A percentile compares a stretch with the other conserved stretches of the same genome.
phyloP scores from a whole-genome alignment of 2,113 vertebrate species.

The Montifringilla adamsi region DNA sequence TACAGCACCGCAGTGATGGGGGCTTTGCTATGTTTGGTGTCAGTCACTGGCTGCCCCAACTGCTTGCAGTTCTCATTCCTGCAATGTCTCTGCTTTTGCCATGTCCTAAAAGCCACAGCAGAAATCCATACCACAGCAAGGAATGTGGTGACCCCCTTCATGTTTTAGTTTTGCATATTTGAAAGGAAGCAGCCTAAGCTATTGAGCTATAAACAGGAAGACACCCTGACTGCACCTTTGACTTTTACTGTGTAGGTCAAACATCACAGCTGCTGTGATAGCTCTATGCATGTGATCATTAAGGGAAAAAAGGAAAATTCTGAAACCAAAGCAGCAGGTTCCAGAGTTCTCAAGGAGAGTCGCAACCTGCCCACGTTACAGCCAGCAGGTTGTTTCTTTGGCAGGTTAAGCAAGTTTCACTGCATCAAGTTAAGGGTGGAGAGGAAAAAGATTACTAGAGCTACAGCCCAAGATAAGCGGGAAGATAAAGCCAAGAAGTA shows the following conservation, averaged over 20 bases:
- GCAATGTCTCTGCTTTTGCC: neutral
- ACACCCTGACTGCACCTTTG: constrained; percentile 51
- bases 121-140: neutral
- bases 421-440: constrained; percentile 44
- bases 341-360: constrained; percentile 4
- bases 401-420: constrained; percentile 39
- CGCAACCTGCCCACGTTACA: neutral
- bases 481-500: constrained; percentile 17
- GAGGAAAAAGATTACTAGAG: constrained; percentile 45
- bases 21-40: neutral
- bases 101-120: neutral
- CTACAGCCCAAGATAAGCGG: constrained; percentile 8
- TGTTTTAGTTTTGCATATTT: constrained; percentile 9
- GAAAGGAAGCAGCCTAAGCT: constrained; percentile 32
- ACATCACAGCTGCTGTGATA: neutral
- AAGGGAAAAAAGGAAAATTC: neutral
- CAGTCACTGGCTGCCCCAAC: neutral
- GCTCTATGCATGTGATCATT: neutral
- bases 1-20: neutral
- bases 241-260: constrained; percentile 46
- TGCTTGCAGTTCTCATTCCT: neutral
- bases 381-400: constrained; percentile 13
- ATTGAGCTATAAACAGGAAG: constrained; percentile 56
- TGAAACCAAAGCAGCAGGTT: neutral
- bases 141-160: constrained; percentile 6